Percentiles rank a stretch among this genome's conserved stretches.
Conservation (phyloP, 2,113 vertebrate genomes). For the Hyperopisus bebe region DNA sequence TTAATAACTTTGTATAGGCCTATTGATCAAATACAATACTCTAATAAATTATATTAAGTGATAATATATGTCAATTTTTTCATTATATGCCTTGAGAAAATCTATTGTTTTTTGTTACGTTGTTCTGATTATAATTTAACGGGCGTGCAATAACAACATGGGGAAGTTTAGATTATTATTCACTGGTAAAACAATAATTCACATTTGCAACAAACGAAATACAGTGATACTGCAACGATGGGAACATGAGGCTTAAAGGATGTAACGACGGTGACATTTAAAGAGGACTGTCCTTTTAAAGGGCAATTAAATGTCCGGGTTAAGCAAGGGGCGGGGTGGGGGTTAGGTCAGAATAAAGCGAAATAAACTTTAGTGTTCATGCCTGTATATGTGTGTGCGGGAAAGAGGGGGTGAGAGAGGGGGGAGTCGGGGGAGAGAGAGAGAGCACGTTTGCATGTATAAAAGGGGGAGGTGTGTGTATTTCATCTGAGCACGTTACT, state of each 20-base stretch:
- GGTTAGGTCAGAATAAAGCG: constrained; percentile 17
- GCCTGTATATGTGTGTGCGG: constrained; percentile 22
- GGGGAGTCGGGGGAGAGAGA: background rate
- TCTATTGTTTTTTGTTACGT: background rate
- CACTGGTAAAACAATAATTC: background rate
- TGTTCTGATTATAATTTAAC: background rate
- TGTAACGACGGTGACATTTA: constrained; percentile 5
- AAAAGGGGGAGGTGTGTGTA: background rate
- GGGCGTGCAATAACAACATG: background rate
- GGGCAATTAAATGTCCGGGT: constrained; percentile 1
- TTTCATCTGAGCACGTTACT: constrained; percentile 29
- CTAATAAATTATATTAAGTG: background rate
- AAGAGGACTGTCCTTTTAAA: constrained; percentile 1
- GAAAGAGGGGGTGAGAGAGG: background rate
- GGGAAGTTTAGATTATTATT: background rate
- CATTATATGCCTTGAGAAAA: background rate
- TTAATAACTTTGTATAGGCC: background rate
- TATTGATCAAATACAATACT: background rate
- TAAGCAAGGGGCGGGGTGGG: background rate
- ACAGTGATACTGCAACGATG: background rate
- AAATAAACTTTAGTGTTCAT: constrained; percentile 5
- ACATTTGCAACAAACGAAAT: background rate
- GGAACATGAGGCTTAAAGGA: constrained; percentile 1
- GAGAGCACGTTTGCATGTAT: background rate
- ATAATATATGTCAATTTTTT: background rate